These are phyloP conservation scores for Aselliscus stoliczkanus DNA, from an alignment of 2,797 vertebrate genomes.

Conservation along the genomic window DNA sequence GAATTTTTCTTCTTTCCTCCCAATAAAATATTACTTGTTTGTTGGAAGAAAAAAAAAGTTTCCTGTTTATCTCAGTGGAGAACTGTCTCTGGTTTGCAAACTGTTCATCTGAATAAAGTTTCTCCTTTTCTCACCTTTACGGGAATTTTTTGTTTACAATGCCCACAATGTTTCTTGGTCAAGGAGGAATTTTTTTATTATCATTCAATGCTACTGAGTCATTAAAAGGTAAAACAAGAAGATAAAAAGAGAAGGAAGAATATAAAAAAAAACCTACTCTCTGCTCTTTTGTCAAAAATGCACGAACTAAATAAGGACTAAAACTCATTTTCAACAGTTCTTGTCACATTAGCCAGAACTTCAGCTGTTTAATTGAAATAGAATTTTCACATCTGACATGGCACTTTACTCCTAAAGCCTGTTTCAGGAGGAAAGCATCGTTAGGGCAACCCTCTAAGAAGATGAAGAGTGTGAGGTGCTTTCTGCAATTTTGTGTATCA, in stretches of 20 bases:
- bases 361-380: background rate
- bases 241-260: background rate
- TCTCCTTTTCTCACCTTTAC: background rate
- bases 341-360: background rate
- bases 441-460: background rate
- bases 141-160: background rate
- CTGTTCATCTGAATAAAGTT: background rate
- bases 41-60: no score
- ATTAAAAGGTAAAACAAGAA: background rate
- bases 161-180: background rate
- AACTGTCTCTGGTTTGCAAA: background rate
- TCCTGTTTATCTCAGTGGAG: background rate
- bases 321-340: background rate
- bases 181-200: background rate
- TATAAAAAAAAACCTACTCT: background rate
- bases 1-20: constrained; percentile 33
- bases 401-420: background rate
- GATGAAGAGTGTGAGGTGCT: background rate
- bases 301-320: background rate
- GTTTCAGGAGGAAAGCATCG: background rate
- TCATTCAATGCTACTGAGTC: background rate
- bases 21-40: constrained; percentile 43
- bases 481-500: background rate
- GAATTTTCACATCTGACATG: background rate
- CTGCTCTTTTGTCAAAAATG: background rate